Percentiles rank a stretch among this genome's conserved stretches.
phyloP scores from a whole-genome alignment of 2,888 invertebrate genomes.

The Mellilla xanthometata region DNA sequence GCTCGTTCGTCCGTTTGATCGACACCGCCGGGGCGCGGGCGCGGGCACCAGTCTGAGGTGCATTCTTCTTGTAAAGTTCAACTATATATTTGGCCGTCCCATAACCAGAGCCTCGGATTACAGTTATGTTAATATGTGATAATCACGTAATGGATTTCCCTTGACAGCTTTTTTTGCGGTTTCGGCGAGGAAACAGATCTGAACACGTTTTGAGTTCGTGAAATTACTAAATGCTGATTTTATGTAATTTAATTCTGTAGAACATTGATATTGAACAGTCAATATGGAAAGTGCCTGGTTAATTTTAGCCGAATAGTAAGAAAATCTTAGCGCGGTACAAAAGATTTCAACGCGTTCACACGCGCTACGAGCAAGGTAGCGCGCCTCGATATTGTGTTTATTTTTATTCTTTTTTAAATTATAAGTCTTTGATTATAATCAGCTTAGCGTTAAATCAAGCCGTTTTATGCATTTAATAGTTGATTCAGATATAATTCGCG shows the following conservation, averaged over 20 bases:
- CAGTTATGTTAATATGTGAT: conserved; percentile 59
- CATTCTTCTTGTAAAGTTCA: conserved; percentile 81
- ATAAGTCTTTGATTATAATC: no score
- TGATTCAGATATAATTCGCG: no score
- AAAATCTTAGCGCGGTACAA: conserved; percentile 41
- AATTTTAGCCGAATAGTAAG: conserved; percentile 6
- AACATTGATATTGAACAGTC: neutral
- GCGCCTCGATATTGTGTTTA: neutral
- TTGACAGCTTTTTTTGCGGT: conserved; percentile 5
- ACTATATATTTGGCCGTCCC: conserved; percentile 77
- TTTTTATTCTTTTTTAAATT: neutral
- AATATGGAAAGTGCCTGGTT: conserved; percentile 1
- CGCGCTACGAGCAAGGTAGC: conserved; percentile 25
- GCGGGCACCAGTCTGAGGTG: conserved; percentile 76
- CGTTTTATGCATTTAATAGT: no score
- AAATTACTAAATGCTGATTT: neutral
- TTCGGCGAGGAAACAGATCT: no score
- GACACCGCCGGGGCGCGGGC: conserved; percentile 78
- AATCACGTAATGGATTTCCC: conserved; percentile 32
- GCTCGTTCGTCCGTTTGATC: conserved; percentile 81
- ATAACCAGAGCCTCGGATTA: conserved; percentile 51
- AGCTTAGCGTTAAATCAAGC: no score
- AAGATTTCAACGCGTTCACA: conserved; percentile 64
- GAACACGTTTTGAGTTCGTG: neutral
- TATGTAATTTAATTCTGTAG: neutral